These are phyloP conservation scores for Panagrolaimus sp. DNA, from an alignment of 1,140 invertebrate species.

Conservation along the genomic window DNA sequence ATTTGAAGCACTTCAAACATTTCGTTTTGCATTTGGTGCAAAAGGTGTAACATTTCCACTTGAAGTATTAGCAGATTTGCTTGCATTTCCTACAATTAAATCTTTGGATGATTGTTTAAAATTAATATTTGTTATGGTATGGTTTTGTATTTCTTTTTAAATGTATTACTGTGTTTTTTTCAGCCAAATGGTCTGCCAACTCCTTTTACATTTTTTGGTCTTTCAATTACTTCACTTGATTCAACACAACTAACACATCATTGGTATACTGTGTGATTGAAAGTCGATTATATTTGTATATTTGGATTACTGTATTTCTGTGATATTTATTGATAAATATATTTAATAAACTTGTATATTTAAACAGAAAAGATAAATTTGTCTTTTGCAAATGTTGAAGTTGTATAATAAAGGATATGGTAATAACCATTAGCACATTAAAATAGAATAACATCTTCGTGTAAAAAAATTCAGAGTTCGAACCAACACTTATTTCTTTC, in stretches of 20 bases:
- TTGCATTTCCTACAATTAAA: not conserved
- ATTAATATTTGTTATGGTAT: not conserved
- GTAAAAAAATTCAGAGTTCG: too few species aligned
- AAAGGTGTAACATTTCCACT: conserved; percentile 5
- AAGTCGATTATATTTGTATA: too few species aligned
- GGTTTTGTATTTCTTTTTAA: not conserved
- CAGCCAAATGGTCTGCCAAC: not conserved
- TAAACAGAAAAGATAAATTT: too few species aligned
- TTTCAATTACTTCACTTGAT: not conserved
- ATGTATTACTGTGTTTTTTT: not conserved
- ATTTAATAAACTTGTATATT: too few species aligned
- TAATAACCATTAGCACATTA: too few species aligned
- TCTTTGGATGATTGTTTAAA: not conserved
- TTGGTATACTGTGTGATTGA: conserved; percentile 1
- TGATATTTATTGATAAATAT: too few species aligned
- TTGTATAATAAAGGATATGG: too few species aligned
- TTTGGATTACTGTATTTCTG: too few species aligned
- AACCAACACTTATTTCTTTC: too few species aligned
- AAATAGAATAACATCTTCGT: too few species aligned
- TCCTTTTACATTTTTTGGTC: not conserved
- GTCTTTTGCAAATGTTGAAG: too few species aligned
- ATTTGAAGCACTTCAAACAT: not conserved
- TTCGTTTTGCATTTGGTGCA: not conserved
- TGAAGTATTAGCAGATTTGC: not conserved
- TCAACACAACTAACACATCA: not conserved